phyloP scores from a whole-genome alignment of 2,888 invertebrate species.

The Stratiomys singularior region DNA sequence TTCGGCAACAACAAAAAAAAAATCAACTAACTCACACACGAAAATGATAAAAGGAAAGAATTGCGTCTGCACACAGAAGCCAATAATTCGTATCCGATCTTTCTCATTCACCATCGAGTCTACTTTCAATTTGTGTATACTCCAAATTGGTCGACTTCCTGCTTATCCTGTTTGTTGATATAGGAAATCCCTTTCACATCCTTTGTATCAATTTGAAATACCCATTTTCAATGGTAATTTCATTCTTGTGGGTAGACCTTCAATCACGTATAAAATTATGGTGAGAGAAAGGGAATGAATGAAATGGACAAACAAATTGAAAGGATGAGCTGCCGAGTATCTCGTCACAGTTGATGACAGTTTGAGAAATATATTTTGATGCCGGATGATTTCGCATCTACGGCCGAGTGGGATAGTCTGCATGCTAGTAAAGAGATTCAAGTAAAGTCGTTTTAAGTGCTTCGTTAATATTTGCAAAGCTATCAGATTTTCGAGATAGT shows the following conservation, averaged over 20 bases:
- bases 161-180: constrained; percentile 49
- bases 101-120: neutral
- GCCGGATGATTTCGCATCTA: neutral
- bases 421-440: no score
- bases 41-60: constrained; percentile 25
- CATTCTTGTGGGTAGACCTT: constrained; percentile 27
- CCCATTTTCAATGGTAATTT: constrained; percentile 37
- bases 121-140: constrained; percentile 27
- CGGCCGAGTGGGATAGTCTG: neutral
- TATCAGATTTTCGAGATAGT: constrained; percentile 32
- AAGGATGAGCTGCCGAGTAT: constrained; percentile 30
- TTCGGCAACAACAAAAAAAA: neutral
- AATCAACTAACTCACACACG: no score
- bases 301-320: constrained; percentile 37
- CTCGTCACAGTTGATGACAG: constrained; percentile 11
- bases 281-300: neutral
- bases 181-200: constrained; percentile 48
- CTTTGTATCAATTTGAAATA: constrained; percentile 36
- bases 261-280: neutral
- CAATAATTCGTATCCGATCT: constrained; percentile 15
- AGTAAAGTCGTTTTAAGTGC: constrained; percentile 32
- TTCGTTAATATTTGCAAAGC: constrained; percentile 38
- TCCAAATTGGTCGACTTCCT: constrained; percentile 50
- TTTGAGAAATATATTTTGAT: constrained; percentile 23
- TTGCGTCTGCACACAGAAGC: constrained; percentile 9